These are phyloP conservation scores for Campaea margaritaria DNA, from an alignment of 2,888 invertebrate species.

Conservation along the genomic window DNA sequence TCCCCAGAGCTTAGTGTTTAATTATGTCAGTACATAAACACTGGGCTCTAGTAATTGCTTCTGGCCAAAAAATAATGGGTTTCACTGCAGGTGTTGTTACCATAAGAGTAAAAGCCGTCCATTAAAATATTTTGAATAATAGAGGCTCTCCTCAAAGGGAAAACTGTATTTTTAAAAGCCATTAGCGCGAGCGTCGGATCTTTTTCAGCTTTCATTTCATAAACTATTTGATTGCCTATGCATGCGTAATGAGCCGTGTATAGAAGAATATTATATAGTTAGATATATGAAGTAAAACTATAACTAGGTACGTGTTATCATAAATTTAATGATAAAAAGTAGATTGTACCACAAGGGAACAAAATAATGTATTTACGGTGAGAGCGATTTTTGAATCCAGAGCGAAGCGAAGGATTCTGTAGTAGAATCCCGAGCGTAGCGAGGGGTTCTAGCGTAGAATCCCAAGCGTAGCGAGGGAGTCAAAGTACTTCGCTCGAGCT, in stretches of 20 bases:
- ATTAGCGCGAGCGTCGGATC: conserved; percentile 50
- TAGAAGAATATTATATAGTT: background rate
- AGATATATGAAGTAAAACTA: no score
- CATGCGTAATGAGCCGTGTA: conserved; percentile 29
- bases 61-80: conserved; percentile 30
- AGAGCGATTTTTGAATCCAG: no score
- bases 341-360: no score
- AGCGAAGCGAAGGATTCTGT: no score
- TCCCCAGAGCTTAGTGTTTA: no score
- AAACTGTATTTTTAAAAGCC: conserved; percentile 64
- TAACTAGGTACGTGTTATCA: no score
- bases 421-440: no score
- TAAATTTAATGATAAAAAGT: no score
- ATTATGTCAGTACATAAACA: background rate
- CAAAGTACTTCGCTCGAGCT: no score
- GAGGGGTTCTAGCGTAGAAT: no score
- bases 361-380: no score
- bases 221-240: conserved; percentile 51
- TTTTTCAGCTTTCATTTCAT: conserved; percentile 50
- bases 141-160: conserved; percentile 54
- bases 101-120: conserved; percentile 47
- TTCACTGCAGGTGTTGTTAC: conserved; percentile 40
- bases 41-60: background rate
- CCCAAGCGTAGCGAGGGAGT: no score
- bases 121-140: conserved; percentile 69